These are phyloP conservation scores for Aurelia aurita complex sp. Pacific DNA, from an alignment of 30 jellyfish, hydroid and myxozoan species.

Conservation along the genomic window DNA sequence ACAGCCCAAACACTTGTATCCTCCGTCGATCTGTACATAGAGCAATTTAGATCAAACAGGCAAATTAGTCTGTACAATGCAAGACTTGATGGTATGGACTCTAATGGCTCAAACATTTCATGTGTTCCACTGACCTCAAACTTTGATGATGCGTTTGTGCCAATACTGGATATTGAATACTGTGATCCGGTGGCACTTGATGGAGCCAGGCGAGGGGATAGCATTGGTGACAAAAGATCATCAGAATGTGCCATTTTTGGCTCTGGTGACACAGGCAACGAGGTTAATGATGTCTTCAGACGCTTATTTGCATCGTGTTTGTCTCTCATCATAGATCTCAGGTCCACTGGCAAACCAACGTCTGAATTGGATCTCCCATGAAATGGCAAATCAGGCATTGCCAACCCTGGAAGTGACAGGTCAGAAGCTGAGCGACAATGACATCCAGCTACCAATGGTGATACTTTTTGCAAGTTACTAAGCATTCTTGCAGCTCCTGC, in stretches of 20 bases:
- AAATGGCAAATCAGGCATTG: background rate
- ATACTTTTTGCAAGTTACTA: slow-evolving; percentile 10
- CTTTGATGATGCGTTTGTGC: slow-evolving; percentile 29
- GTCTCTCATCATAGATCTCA: background rate
- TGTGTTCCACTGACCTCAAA: background rate
- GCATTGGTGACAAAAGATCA: background rate
- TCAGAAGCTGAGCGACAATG: slow-evolving; percentile 43
- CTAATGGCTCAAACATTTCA: slow-evolving; percentile 40
- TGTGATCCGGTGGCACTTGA: slow-evolving; percentile 12
- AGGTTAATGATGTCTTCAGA: slow-evolving; percentile 14
- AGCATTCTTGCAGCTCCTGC: slow-evolving; percentile 29
- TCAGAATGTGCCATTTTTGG: background rate
- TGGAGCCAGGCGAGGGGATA: slow-evolving; percentile 15
- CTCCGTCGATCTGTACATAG: slow-evolving; percentile 83
- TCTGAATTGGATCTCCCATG: background rate
- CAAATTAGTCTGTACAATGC: slow-evolving; percentile 92
- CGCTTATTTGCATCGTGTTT: background rate
- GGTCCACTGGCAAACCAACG: background rate
- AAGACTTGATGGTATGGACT: slow-evolving; percentile 93
- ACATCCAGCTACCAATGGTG: slow-evolving; percentile 11
- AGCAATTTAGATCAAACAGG: slow-evolving; percentile 90
- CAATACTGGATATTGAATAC: slow-evolving; percentile 23
- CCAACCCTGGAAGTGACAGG: background rate
- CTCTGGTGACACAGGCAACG: slow-evolving; percentile 23
- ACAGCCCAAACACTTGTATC: slow-evolving; percentile 91